A percentile compares a stretch with the other conserved stretches of the same genome.
Evolutionary conservation across 2,888 invertebrate species (phyloP).

Genomic region (Charanyca ferruginea): DNA sequence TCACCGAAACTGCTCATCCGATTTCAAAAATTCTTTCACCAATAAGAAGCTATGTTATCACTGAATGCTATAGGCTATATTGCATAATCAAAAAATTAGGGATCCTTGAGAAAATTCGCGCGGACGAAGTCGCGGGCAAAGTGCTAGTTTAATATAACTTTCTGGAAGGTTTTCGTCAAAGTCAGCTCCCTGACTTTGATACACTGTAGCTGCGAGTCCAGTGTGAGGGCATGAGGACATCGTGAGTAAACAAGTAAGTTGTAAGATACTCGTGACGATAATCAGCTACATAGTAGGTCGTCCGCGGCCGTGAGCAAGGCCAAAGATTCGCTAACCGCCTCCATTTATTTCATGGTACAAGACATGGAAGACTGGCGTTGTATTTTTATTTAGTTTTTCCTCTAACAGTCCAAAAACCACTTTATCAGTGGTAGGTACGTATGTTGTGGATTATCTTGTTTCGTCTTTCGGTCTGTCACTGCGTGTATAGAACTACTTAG

Average conservation of each 20-base stretch:
- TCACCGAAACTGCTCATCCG: too few species aligned
- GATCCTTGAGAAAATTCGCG: too few species aligned
- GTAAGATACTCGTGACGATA: constrained; percentile 17
- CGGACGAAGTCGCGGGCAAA: too few species aligned
- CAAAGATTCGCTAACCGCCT: constrained; percentile 37
- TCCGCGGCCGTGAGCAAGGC: constrained; percentile 60
- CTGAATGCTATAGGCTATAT: too few species aligned
- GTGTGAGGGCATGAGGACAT: neutral
- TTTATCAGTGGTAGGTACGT: neutral
- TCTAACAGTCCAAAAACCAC: neutral
- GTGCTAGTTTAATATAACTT: too few species aligned
- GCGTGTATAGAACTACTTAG: too few species aligned
- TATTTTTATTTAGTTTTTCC: neutral
- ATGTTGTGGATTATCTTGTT: neutral
- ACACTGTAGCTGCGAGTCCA: neutral
- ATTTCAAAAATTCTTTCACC: too few species aligned
- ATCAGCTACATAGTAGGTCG: constrained; percentile 5
- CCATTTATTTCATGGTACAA: constrained; percentile 21
- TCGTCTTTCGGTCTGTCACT: too few species aligned
- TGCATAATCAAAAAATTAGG: too few species aligned
- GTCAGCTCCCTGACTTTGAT: too few species aligned
- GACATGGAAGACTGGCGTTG: constrained; percentile 6
- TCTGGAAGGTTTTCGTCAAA: too few species aligned
- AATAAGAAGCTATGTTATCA: too few species aligned
- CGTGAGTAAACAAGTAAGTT: constrained; percentile 3